Evolutionary conservation across 1,140 invertebrate species (phyloP), one percentile per base, ranked within the genome.

Genomic region (Bacillus rossius): DNA sequence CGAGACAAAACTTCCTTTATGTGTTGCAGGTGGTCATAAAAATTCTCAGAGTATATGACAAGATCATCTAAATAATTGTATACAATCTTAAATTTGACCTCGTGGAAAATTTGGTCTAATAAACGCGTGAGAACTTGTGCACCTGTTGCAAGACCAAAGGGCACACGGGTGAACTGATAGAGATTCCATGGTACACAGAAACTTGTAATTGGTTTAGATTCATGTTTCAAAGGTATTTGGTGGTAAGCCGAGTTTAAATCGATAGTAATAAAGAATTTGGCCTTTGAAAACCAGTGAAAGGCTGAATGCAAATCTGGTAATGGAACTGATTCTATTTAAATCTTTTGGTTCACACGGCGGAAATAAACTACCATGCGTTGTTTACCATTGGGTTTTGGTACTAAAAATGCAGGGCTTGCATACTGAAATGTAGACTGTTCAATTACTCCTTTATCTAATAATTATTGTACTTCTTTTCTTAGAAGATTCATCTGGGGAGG

Each of bases 11-110:
- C 61, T 45, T 61, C 42, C 1, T 43, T 13, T 16, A 66, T 25
- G 22, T 61, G 58, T 43, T 61, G 23, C 22, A 59, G 16, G 43
- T 65, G 61, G 26, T 43, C 42, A 23, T 65, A 62, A 20, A 53
- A 62, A 37, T 20, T 55, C 3, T 29, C 2, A 3, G 26, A 57
- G 20, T 57, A 61, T 51, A 62, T 56, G 38, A 68, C 59, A 23
- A 66, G 61, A 51, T 72, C 75, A 62, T 73, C 72, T 29, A 74
- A 20, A 50, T 69, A 75, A 22, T 43, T 22, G 7, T 25, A 43
- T 2, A 29, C 17, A 23, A 23, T 43, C 4, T 41, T 34, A 41
- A 38, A 53, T 8, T 14, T 53, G 1, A 53, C 23, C 7, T 41
- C 51, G 8, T 4, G 14, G 14, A 53, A 41, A 2, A 53, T 42